phyloP scores from a whole-genome alignment of 1,140 invertebrate species.

The Temnothorax nylanderi region DNA sequence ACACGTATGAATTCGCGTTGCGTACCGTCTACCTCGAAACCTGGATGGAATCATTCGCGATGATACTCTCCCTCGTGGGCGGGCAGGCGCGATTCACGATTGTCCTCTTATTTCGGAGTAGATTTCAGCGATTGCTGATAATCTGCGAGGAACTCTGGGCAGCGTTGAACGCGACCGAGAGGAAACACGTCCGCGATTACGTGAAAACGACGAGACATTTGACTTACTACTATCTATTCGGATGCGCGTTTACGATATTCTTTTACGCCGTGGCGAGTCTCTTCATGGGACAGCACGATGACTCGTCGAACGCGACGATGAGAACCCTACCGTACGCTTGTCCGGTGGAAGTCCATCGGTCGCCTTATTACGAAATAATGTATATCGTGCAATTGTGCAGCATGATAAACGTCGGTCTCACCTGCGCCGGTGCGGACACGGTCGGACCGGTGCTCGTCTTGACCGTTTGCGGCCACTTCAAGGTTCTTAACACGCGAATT shows the following conservation, averaged over 20 bases:
- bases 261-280: constrained; percentile 66
- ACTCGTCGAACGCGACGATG: constrained; percentile 2
- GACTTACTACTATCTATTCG: constrained; percentile 66
- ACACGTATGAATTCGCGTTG: constrained; percentile 58
- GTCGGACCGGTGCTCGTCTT: constrained; percentile 67
- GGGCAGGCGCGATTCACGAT: constrained; percentile 69
- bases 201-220: constrained; percentile 58
- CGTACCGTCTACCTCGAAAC: constrained; percentile 34
- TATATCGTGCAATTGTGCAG: constrained; percentile 61
- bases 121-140: constrained; percentile 61
- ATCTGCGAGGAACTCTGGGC: constrained; percentile 67
- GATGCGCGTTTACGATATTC: constrained; percentile 68
- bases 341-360: constrained; percentile 50
- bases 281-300: constrained; percentile 20
- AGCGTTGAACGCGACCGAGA: constrained; percentile 49
- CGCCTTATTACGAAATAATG: constrained; percentile 72
- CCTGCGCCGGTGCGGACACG: constrained; percentile 66
- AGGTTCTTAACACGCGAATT: constrained; percentile 62
- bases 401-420: constrained; percentile 62
- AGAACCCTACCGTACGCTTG: constrained; percentile 68
- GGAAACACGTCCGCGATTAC: constrained; percentile 54
- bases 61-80: constrained; percentile 69
- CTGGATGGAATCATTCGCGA: constrained; percentile 61
- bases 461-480: constrained; percentile 69
- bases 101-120: constrained; percentile 46